Conservation (phyloP, 2,888 invertebrate genomes). For the Pantelozetes paolii region DNA sequence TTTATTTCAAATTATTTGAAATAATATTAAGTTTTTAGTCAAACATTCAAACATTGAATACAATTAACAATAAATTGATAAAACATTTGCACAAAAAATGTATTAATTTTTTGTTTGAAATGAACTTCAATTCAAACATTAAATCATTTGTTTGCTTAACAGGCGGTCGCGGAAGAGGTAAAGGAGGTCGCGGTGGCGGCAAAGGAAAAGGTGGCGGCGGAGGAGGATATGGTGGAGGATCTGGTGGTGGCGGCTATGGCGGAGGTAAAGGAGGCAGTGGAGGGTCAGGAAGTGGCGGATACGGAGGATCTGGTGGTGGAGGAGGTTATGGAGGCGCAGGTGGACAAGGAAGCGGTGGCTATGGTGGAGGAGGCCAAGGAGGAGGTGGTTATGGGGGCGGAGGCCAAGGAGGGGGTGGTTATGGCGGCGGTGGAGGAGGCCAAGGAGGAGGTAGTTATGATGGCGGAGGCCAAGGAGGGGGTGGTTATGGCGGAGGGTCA, state of each 20-base stretch:
- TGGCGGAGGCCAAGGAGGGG: constrained; percentile 23
- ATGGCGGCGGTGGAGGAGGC: constrained; percentile 1
- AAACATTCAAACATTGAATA: too few species aligned
- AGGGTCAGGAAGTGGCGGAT: not conserved
- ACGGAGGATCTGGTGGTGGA: constrained; percentile 15
- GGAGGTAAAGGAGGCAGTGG: not conserved
- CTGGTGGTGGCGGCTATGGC: not conserved
- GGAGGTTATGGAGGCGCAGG: constrained; percentile 22
- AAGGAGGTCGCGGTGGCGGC: not conserved
- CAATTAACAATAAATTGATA: too few species aligned
- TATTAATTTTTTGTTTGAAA: too few species aligned
- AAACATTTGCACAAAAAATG: too few species aligned
- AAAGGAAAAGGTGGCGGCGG: not conserved
- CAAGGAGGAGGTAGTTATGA: not conserved
- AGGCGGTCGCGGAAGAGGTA: not conserved
- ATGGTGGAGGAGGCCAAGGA: not conserved
- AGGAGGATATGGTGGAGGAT: not conserved
- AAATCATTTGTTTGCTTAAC: not conserved
- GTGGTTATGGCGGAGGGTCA: not conserved
- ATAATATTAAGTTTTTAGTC: too few species aligned
- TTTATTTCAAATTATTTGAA: too few species aligned
- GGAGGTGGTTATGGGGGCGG: constrained; percentile 10
- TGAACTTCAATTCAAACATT: not conserved
- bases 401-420: not conserved
- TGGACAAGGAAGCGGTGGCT: not conserved